Conservation (phyloP, 2,113 vertebrate species). For the Myrmecobius fasciatus region DNA sequence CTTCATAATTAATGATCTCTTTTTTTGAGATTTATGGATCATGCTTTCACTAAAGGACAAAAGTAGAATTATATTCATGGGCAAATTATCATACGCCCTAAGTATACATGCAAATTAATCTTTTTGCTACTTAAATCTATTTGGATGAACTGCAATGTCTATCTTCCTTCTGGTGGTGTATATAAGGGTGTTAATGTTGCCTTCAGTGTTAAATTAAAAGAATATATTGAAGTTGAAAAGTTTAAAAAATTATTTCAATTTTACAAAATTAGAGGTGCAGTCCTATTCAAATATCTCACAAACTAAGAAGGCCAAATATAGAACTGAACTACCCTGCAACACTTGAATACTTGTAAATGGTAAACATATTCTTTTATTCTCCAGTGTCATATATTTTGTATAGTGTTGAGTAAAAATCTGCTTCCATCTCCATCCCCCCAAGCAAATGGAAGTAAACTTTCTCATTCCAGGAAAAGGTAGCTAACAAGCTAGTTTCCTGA, state of each 20-base stretch:
- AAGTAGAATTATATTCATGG: constrained; percentile 17
- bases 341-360: not conserved
- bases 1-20: constrained; percentile 41
- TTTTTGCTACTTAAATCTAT: not conserved
- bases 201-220: not conserved
- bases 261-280: constrained; percentile 7
- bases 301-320: constrained; percentile 4
- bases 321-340: not conserved
- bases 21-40: constrained; percentile 55
- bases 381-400: not conserved
- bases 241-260: constrained; percentile 46
- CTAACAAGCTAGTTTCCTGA: not conserved
- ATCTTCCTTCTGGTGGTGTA: constrained; percentile 6
- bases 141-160: not conserved
- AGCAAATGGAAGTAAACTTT: not conserved
- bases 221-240: not conserved
- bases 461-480: not conserved
- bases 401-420: not conserved
- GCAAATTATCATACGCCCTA: constrained; percentile 18
- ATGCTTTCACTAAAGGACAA: constrained; percentile 36
- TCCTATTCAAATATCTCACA: not conserved
- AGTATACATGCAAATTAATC: not conserved
- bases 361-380: not conserved
- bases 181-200: not conserved
- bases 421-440: not conserved